A percentile compares a stretch with the other conserved stretches of the same genome.
Evolutionary conservation across 2,888 invertebrate species (phyloP).

Genomic region (Linnaemya vulpina): DNA sequence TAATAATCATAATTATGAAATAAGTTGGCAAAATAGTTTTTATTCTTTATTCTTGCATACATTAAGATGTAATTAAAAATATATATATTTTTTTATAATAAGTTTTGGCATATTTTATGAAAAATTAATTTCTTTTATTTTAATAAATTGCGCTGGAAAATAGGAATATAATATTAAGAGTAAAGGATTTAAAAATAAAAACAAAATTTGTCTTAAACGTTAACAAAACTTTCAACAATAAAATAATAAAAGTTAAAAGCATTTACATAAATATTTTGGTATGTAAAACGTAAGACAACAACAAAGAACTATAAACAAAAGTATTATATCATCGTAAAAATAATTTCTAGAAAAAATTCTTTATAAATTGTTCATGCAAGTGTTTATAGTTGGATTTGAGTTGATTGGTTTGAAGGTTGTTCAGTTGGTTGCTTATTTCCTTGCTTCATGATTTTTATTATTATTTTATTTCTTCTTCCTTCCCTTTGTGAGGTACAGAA

Average conservation of each 20-base stretch:
- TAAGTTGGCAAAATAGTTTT: background rate
- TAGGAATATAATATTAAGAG: constrained; percentile 3
- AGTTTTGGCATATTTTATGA: constrained; percentile 42
- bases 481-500: constrained; percentile 31
- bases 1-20: background rate
- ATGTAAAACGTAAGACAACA: constrained; percentile 8
- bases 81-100: constrained; percentile 6
- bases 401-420: constrained; percentile 52
- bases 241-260: constrained; percentile 30
- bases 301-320: constrained; percentile 39
- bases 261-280: background rate
- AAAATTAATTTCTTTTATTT: constrained; percentile 9
- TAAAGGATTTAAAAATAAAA: constrained; percentile 15
- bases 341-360: constrained; percentile 25
- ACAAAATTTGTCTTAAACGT: background rate
- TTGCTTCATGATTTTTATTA: constrained; percentile 31
- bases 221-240: constrained; percentile 27
- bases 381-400: constrained; percentile 36
- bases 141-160: constrained; percentile 44
- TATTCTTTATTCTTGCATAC: constrained; percentile 18
- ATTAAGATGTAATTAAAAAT: constrained; percentile 4
- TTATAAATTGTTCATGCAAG: constrained; percentile 58
- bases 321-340: constrained; percentile 32
- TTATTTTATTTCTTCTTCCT: constrained; percentile 13
- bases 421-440: constrained; percentile 35